Evolutionary conservation across 2,113 vertebrate genomes (phyloP).

Genomic region (Meleagris gallopavo): DNA sequence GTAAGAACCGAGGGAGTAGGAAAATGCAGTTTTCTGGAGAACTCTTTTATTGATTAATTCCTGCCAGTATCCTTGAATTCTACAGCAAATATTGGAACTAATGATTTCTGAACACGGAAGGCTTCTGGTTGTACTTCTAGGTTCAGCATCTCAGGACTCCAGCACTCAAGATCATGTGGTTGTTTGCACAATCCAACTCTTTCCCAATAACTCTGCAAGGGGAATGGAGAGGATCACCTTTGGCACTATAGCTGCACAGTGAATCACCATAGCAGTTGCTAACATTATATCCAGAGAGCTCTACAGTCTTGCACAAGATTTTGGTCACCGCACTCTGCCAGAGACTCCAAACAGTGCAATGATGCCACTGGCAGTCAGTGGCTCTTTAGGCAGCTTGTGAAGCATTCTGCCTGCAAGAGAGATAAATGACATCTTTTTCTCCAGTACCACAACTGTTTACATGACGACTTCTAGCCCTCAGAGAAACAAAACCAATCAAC

Average conservation of each 20-base stretch:
- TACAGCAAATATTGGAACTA: neutral
- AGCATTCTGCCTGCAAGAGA: neutral
- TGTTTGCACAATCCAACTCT: neutral
- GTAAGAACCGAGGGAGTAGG: neutral
- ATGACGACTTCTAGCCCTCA: accelerated
- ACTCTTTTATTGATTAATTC: neutral
- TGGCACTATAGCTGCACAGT: neutral
- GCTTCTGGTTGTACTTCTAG: neutral
- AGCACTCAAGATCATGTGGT: neutral
- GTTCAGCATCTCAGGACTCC: neutral
- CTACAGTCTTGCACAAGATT: neutral
- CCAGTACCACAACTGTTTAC: neutral
- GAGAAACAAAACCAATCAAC: neutral
- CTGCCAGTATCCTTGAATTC: neutral
- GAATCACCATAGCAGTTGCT: accelerated
- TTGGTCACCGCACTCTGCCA: neutral
- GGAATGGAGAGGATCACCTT: neutral
- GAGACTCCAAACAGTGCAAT: neutral
- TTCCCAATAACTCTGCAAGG: neutral
- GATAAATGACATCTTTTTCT: neutral
- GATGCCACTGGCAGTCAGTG: neutral
- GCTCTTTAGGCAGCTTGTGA: neutral
- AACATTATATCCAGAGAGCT: neutral
- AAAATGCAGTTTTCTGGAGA: neutral
- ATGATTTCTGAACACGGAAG: neutral